Evolutionary conservation across 2,888 invertebrate species (phyloP).

Genomic region (Pseudanteris insignis): DNA sequence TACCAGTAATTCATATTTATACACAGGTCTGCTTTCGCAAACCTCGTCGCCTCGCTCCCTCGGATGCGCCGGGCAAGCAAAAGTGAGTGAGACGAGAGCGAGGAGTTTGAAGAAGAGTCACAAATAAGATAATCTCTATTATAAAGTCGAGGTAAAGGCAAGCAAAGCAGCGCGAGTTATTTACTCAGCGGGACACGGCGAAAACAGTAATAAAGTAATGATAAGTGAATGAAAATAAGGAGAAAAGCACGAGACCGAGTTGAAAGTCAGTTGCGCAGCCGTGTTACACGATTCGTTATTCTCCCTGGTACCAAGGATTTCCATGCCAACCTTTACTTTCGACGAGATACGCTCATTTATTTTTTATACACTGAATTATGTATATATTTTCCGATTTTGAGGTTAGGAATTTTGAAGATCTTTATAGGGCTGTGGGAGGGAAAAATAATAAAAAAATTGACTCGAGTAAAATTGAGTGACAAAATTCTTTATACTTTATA

Average conservation of each 20-base stretch:
- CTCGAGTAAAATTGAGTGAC: too few relatives aligned
- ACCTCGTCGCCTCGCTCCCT: too few relatives aligned
- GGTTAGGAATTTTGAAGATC: too few relatives aligned
- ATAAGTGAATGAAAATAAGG: constrained; percentile 56
- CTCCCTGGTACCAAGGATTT: constrained; percentile 10
- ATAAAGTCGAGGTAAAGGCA: constrained; percentile 62
- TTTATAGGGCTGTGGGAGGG: too few relatives aligned
- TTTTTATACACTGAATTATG: too few relatives aligned
- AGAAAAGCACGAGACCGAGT: constrained; percentile 50
- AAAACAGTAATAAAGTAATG: constrained; percentile 60
- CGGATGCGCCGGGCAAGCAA: too few relatives aligned
- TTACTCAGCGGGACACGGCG: constrained; percentile 55
- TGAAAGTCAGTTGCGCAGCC: constrained; percentile 44
- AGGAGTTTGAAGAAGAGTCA: constrained; percentile 50
- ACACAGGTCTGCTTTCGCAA: background rate
- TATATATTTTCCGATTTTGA: too few relatives aligned
- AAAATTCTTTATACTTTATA: too few relatives aligned
- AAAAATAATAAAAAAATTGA: too few relatives aligned
- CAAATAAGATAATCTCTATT: constrained; percentile 66
- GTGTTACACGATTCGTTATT: constrained; percentile 48
- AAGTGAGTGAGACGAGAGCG: too few relatives aligned
- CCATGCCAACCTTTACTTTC: too few relatives aligned
- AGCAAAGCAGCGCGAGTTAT: constrained; percentile 63
- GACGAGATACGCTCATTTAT: background rate
- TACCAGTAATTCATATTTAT: too few relatives aligned